phyloP scores from a whole-genome alignment of 2,888 invertebrate species.

The Aphelenchoides bicaudatus region DNA sequence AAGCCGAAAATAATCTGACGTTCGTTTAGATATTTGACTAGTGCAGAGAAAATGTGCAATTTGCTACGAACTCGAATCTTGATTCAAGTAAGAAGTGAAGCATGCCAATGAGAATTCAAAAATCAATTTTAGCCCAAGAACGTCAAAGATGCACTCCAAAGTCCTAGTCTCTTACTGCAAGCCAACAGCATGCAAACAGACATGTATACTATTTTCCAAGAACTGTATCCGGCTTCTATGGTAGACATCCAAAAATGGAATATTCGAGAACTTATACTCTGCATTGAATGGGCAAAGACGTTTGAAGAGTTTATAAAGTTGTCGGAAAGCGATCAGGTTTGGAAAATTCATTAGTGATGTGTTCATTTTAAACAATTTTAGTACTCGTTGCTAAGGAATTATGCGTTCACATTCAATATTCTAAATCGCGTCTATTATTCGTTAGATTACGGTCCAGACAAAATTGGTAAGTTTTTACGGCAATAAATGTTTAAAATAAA shows the following conservation, averaged over 20 bases:
- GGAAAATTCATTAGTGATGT: neutral
- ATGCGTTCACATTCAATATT: slow-evolving; percentile 59
- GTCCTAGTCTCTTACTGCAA: slow-evolving; percentile 48
- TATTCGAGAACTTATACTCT: slow-evolving; percentile 58
- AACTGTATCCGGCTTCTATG: slow-evolving; percentile 59
- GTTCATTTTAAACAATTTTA: slow-evolving; percentile 32
- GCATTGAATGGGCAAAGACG: slow-evolving; percentile 59
- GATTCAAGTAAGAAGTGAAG: too few relatives aligned
- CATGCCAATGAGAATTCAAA: too few relatives aligned
- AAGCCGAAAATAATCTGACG: neutral
- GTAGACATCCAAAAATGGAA: slow-evolving; percentile 60
- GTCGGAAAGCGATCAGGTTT: slow-evolving; percentile 50
- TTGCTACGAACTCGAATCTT: slow-evolving; percentile 48
- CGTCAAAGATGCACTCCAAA: slow-evolving; percentile 37
- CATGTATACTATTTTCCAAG: slow-evolving; percentile 49
- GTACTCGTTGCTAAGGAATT: slow-evolving; percentile 56
- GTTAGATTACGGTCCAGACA: slow-evolving; percentile 58
- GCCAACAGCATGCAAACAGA: slow-evolving; percentile 48
- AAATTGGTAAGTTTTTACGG: too few relatives aligned
- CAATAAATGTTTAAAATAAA: too few relatives aligned
- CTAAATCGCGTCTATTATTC: slow-evolving; percentile 58
- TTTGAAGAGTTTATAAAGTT: slow-evolving; percentile 53
- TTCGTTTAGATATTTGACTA: slow-evolving; percentile 40
- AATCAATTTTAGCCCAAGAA: slow-evolving; percentile 43
- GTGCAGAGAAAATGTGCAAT: slow-evolving; percentile 52